Percentiles rank a stretch among this genome's conserved stretches.
Conservation (phyloP, 2,888 invertebrate genomes). For the Dyspetes luteomarginatus region DNA sequence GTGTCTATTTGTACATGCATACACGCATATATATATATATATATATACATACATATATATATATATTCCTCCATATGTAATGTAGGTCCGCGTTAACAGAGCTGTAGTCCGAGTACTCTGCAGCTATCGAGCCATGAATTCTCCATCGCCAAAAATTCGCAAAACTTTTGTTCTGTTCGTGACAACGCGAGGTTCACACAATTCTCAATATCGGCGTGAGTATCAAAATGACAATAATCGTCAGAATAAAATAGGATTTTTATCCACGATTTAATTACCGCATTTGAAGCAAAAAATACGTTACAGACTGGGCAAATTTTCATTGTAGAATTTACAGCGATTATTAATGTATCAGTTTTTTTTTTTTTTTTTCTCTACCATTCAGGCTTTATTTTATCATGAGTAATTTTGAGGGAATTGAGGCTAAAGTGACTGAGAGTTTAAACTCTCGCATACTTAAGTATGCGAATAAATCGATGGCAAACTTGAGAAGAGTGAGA, state of each 20-base stretch:
- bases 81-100: no score
- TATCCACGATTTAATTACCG: not conserved
- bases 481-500: slow-evolving; percentile 47
- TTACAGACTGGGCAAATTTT: no score
- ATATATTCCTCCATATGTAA: slow-evolving; percentile 28
- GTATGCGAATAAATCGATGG: slow-evolving; percentile 29
- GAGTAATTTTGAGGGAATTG: no score
- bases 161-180: slow-evolving; percentile 16
- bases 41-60: not conserved
- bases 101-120: slow-evolving; percentile 7
- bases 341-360: no score
- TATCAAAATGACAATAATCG: not conserved
- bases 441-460: not conserved
- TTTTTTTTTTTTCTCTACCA: no score
- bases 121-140: slow-evolving; percentile 15
- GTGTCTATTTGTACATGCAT: slow-evolving; percentile 25
- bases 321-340: no score
- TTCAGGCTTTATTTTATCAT: no score
- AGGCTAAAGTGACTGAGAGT: not conserved
- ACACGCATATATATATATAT: slow-evolving; percentile 2
- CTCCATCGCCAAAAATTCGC: not conserved
- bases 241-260: not conserved
- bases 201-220: not conserved
- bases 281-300: no score
- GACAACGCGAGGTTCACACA: not conserved